These are phyloP conservation scores for Papilio dardanus DNA, from an alignment of 1,140 invertebrate species.

Conservation along the genomic window DNA sequence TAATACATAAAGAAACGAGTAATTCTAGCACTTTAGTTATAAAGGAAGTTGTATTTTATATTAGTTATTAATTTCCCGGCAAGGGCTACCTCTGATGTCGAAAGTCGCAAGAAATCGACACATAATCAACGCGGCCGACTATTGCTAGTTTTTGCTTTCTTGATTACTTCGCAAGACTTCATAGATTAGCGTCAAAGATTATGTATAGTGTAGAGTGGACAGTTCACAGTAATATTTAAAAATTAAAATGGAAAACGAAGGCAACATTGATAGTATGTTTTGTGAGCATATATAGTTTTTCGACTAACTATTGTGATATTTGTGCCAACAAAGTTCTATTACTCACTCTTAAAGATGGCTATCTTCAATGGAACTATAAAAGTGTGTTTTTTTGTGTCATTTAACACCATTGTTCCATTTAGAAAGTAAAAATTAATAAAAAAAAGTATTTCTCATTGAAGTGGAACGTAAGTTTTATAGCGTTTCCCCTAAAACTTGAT, in stretches of 20 bases:
- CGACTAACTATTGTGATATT: neutral
- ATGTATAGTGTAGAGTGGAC: neutral
- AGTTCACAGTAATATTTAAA: neutral
- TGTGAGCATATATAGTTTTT: neutral
- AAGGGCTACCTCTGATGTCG: neutral
- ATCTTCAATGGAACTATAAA: neutral
- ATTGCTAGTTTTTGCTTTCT: conserved; percentile 2
- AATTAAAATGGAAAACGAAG: neutral
- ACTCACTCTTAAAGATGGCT: neutral
- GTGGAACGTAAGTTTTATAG: conserved; percentile 19
- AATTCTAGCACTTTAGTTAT: neutral
- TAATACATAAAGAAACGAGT: neutral
- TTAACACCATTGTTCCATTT: conserved; percentile 17
- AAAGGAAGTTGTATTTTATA: neutral
- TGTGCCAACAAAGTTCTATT: neutral
- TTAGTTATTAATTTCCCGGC: conserved; percentile 12
- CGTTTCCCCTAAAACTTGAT: conserved; percentile 25
- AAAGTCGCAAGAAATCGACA: conserved; percentile 1
- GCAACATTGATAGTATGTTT: neutral
- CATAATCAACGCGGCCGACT: neutral
- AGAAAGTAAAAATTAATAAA: conserved; percentile 11
- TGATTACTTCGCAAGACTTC: conserved; percentile 5
- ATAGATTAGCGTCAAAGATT: conserved; percentile 3
- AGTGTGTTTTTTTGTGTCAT: conserved; percentile 7
- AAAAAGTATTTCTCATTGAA: conserved; percentile 19